phyloP scores from a whole-genome alignment of 2,113 vertebrate species.

The Pelvicachromis taeniatus region DNA sequence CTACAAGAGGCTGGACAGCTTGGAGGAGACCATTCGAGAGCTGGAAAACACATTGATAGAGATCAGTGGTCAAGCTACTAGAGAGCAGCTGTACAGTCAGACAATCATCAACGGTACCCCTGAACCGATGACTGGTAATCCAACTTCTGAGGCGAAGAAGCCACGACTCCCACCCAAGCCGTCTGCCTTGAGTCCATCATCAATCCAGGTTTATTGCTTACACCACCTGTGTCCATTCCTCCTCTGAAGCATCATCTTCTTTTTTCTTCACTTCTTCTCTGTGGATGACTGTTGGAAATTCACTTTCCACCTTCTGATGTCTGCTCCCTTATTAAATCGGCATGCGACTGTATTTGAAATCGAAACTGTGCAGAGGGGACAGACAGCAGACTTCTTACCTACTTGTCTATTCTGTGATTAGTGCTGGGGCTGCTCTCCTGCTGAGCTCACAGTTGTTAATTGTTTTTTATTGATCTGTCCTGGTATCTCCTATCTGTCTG shows the following conservation, averaged over 20 bases:
- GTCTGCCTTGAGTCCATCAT: slow-evolving; percentile 35
- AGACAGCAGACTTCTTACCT: slow-evolving; percentile 51
- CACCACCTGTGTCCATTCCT: slow-evolving; percentile 10
- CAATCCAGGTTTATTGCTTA: slow-evolving; percentile 72
- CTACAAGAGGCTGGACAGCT: slow-evolving; percentile 81
- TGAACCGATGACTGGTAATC: not conserved
- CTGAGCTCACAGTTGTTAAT: slow-evolving; percentile 12
- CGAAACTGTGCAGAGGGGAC: slow-evolving; percentile 31
- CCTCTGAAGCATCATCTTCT: not conserved
- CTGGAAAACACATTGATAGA: slow-evolving; percentile 85
- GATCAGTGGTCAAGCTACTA: slow-evolving; percentile 71
- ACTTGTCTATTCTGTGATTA: slow-evolving; percentile 35
- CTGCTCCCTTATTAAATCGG: slow-evolving; percentile 48
- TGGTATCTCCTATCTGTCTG: slow-evolving; percentile 15
- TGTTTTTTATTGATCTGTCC: slow-evolving; percentile 40
- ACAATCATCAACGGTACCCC: not conserved
- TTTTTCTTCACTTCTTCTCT: slow-evolving; percentile 24
- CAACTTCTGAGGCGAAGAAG: slow-evolving; percentile 49
- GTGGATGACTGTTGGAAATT: slow-evolving; percentile 23
- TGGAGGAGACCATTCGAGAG: slow-evolving; percentile 89
- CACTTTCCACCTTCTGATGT: slow-evolving; percentile 52
- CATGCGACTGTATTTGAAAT: slow-evolving; percentile 29
- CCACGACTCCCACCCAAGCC: slow-evolving; percentile 83
- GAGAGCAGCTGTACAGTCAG: slow-evolving; percentile 13
- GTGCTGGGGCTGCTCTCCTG: slow-evolving; percentile 29